phyloP scores from a whole-genome alignment of 2,113 vertebrate species.

The Cyanoramphus novaezelandiae region DNA sequence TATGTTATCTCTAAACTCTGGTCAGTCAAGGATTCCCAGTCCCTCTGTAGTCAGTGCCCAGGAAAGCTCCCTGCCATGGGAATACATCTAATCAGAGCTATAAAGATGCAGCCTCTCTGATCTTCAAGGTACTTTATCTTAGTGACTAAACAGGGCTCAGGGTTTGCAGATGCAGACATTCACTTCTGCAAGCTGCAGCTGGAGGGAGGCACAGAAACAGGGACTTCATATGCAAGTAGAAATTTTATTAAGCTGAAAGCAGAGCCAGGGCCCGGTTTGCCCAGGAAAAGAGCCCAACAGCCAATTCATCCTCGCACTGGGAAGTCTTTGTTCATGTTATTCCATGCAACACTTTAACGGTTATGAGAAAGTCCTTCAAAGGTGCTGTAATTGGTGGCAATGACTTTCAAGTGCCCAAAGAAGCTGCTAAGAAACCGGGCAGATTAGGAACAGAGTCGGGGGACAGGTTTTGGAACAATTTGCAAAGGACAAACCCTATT shows the following conservation, averaged over 20 bases:
- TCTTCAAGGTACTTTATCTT: background rate
- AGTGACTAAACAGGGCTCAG: background rate
- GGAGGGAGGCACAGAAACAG: background rate
- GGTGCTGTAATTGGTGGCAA: background rate
- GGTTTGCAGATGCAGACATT: background rate
- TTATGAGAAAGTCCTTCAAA: background rate
- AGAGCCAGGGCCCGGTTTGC: background rate
- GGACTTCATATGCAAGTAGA: background rate
- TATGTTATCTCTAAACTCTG: background rate
- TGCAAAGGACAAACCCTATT: background rate
- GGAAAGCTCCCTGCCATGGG: background rate
- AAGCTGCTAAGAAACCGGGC: background rate
- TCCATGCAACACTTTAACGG: background rate
- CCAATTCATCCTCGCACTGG: background rate
- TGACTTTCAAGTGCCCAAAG: background rate
- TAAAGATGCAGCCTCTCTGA: background rate
- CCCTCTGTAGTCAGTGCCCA: background rate
- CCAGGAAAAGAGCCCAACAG: background rate
- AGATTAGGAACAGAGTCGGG: background rate
- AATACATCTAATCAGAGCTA: background rate
- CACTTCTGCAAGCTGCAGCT: background rate
- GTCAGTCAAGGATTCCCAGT: background rate
- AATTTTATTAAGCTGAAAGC: background rate
- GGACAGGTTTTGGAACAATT: background rate
- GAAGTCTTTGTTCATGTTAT: background rate